Percentiles rank a stretch among this genome's conserved stretches.
Conservation (phyloP, 2,888 invertebrate species). For the Lepeophtheirus nordmannii region DNA sequence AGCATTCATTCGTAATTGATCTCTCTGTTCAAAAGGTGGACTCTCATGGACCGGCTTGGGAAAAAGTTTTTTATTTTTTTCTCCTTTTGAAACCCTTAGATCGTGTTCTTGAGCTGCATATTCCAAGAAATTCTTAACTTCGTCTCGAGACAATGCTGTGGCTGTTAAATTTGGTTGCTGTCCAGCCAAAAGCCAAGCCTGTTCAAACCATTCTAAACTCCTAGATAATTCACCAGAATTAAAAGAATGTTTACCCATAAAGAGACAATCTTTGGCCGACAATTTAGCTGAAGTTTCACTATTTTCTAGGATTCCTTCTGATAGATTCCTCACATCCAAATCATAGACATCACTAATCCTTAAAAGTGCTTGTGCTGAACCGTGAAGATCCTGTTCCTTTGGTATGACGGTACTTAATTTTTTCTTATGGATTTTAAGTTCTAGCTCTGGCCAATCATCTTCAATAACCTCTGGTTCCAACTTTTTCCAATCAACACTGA, state of each 20-base stretch:
- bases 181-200: conserved; percentile 31
- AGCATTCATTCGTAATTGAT: neutral
- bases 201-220: conserved; percentile 34
- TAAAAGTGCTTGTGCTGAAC: conserved; percentile 32
- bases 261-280: conserved; percentile 32
- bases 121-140: conserved; percentile 30
- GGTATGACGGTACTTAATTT: conserved; percentile 28
- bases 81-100: conserved; percentile 8
- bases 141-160: conserved; percentile 29
- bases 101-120: conserved; percentile 28
- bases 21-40: conserved; percentile 12
- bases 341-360: conserved; percentile 31
- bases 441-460: conserved; percentile 25
- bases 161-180: conserved; percentile 31
- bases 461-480: conserved; percentile 28
- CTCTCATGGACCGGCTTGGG: neutral
- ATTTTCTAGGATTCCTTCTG: conserved; percentile 27
- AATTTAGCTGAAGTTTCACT: neutral
- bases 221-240: conserved; percentile 32
- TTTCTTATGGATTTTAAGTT: neutral
- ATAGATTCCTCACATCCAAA: conserved; percentile 30
- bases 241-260: conserved; percentile 33
- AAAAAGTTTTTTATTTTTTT: conserved; percentile 9
- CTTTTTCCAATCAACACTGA: conserved; percentile 31
- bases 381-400: conserved; percentile 30